Conservation (phyloP, 2,113 vertebrate genomes). For the Centropristis striata region DNA sequence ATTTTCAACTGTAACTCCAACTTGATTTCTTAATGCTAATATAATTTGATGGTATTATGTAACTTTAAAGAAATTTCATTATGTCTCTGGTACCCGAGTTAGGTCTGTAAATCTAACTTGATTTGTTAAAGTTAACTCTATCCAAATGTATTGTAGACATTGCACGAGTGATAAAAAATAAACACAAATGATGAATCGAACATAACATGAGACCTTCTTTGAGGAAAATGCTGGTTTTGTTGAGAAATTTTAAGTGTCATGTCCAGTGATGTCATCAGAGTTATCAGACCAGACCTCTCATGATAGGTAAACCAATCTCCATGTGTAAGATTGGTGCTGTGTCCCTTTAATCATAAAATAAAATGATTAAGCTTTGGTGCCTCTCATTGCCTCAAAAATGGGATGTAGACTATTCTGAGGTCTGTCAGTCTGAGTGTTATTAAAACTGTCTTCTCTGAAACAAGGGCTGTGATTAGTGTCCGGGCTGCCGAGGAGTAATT, state of each 20-base stretch:
- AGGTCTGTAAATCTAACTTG: too few relatives aligned
- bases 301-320: neutral
- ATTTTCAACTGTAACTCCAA: too few relatives aligned
- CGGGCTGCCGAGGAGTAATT: conserved; percentile 58
- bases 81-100: too few relatives aligned
- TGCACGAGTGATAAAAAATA: too few relatives aligned
- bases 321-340: neutral
- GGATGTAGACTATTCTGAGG: conserved; percentile 2
- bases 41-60: too few relatives aligned
- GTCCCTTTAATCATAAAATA: conserved; percentile 19
- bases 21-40: too few relatives aligned
- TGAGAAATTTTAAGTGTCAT: neutral
- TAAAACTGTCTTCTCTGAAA: conserved; percentile 47
- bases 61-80: too few relatives aligned
- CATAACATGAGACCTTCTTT: too few relatives aligned
- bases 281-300: neutral
- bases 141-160: too few relatives aligned
- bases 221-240: neutral
- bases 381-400: neutral
- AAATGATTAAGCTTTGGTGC: neutral
- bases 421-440: conserved; percentile 29
- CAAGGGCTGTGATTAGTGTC: conserved; percentile 68
- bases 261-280: neutral
- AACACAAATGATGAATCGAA: too few relatives aligned
- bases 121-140: too few relatives aligned